phyloP scores from a whole-genome alignment of 2,888 invertebrate species.

The Bellardia bayeri region DNA sequence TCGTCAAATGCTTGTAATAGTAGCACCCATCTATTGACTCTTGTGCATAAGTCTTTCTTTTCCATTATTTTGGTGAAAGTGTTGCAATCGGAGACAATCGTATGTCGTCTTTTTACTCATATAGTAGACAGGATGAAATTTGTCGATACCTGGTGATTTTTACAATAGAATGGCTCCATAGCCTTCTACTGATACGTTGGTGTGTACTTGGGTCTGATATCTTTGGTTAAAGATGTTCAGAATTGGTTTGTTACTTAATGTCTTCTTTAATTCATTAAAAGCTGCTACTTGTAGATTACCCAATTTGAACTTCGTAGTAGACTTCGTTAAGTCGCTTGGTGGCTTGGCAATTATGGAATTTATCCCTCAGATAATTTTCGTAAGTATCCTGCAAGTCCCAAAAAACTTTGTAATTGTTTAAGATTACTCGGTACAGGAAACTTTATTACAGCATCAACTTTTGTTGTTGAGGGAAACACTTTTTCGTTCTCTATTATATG shows the following conservation, averaged over 20 bases:
- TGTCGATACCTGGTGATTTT: slow-evolving; percentile 50
- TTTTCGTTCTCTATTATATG: slow-evolving; percentile 62
- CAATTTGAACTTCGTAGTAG: slow-evolving; percentile 12
- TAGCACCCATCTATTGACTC: slow-evolving; percentile 73
- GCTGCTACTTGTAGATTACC: slow-evolving; percentile 8
- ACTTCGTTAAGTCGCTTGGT: slow-evolving; percentile 26
- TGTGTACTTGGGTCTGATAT: slow-evolving; percentile 51
- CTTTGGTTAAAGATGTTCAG: slow-evolving; percentile 69
- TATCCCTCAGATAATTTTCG: slow-evolving; percentile 56
- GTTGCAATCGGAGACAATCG: slow-evolving; percentile 60
- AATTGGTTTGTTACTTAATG: slow-evolving; percentile 61
- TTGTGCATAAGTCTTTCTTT: slow-evolving; percentile 60
- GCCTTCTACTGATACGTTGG: slow-evolving; percentile 68
- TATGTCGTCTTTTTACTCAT: slow-evolving; percentile 69
- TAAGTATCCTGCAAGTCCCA: slow-evolving; percentile 61
- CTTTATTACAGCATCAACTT: background rate
- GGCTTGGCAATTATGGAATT: slow-evolving; percentile 39
- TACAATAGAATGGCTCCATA: slow-evolving; percentile 69
- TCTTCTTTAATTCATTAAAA: slow-evolving; percentile 72
- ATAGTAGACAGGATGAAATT: slow-evolving; percentile 70
- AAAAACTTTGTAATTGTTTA: slow-evolving; percentile 41
- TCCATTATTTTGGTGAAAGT: slow-evolving; percentile 66
- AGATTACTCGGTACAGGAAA: slow-evolving; percentile 14
- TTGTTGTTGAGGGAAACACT: slow-evolving; percentile 58
- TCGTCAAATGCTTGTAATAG: slow-evolving; percentile 66